phyloP scores from a whole-genome alignment of 2,113 vertebrate genomes.

The Pterocles burchelli region DNA sequence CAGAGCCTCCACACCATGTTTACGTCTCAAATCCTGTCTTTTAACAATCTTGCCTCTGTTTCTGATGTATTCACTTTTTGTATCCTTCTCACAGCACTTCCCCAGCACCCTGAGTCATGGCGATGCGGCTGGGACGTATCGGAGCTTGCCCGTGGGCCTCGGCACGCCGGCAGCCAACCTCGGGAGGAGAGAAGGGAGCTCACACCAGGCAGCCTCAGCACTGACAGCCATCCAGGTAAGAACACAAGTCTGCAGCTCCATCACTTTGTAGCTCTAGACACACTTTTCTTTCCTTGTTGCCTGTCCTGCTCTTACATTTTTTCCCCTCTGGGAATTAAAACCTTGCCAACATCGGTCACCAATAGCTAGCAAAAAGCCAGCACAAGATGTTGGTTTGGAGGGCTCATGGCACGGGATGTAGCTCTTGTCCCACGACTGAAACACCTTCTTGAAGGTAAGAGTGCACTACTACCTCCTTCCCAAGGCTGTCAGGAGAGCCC shows the following conservation, averaged over 20 bases:
- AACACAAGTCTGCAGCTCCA: not conserved
- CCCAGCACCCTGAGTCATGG: accelerated
- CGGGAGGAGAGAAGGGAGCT: not conserved
- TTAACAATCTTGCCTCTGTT: not conserved
- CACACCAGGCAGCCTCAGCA: not conserved
- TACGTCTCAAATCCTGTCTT: not conserved
- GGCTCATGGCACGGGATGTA: accelerated
- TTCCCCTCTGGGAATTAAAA: not conserved
- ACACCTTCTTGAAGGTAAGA: not conserved
- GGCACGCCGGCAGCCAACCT: accelerated
- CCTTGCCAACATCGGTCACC: not conserved
- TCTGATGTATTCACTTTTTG: not conserved
- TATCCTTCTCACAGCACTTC: not conserved
- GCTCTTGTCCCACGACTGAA: not conserved
- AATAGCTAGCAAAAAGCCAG: not conserved
- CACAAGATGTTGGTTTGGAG: not conserved
- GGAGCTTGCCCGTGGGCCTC: accelerated
- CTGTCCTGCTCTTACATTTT: not conserved
- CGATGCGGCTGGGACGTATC: accelerated
- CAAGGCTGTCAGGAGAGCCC: not conserved
- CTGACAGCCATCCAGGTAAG: not conserved
- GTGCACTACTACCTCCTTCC: not conserved
- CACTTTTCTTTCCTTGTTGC: not conserved
- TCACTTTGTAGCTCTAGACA: not conserved
- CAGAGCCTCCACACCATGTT: not conserved